Conservation (phyloP, 2,797 vertebrate genomes). For the Sebastes oblongus region DNA sequence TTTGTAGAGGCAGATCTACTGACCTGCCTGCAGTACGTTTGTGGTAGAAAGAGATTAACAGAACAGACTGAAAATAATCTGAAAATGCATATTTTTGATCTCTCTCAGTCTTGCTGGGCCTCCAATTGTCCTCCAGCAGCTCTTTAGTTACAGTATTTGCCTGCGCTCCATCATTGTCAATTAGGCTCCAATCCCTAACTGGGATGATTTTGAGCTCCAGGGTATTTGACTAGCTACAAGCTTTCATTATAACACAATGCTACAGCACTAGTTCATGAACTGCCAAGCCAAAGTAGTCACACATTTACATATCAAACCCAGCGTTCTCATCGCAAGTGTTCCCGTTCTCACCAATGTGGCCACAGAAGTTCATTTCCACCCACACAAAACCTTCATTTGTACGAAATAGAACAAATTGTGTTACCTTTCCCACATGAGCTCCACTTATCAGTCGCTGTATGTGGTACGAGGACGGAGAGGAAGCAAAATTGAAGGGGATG, state of each 20-base stretch:
- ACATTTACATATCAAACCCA: constrained; percentile 41
- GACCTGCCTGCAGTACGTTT: background rate
- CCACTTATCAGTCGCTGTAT: constrained; percentile 11
- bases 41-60: background rate
- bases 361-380: constrained; percentile 28
- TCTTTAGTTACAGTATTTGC: constrained; percentile 30
- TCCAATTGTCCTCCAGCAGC: constrained; percentile 5
- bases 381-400: constrained; percentile 22
- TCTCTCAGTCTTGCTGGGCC: background rate
- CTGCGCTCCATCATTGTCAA: constrained; percentile 54
- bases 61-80: background rate
- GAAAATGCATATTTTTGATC: background rate
- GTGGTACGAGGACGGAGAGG: constrained; percentile 5
- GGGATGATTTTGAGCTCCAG: constrained; percentile 40
- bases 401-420: constrained; percentile 11
- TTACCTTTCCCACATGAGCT: constrained; percentile 27
- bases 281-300: constrained; percentile 22
- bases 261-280: constrained; percentile 25
- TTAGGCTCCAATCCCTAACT: constrained; percentile 42
- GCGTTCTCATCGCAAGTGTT: constrained; percentile 14
- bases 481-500: constrained; percentile 9
- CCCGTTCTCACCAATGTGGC: background rate
- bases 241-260: constrained; percentile 43
- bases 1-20: background rate
- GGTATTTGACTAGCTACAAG: constrained; percentile 51